Evolutionary conservation across 1,140 invertebrate genomes (phyloP).

Genomic region (Zelostemma sp.): DNA sequence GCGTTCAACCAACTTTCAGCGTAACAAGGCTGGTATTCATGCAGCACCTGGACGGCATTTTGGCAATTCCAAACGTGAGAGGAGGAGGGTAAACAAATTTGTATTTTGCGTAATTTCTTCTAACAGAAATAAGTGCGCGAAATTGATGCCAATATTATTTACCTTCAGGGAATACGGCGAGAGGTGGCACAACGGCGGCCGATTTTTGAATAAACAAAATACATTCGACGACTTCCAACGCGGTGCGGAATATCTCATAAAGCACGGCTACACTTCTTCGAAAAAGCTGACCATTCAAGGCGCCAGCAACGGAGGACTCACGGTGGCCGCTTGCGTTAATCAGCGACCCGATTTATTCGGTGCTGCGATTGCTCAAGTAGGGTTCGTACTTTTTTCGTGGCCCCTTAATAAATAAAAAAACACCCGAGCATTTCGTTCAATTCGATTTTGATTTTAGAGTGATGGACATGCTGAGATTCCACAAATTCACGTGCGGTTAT

Average conservation of each 20-base stretch:
- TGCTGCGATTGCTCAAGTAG: slow-evolving; percentile 91
- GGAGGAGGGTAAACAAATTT: slow-evolving; percentile 86
- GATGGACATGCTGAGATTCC: slow-evolving; percentile 96
- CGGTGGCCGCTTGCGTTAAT: slow-evolving; percentile 93
- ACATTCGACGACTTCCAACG: slow-evolving; percentile 96
- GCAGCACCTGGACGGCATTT: slow-evolving; percentile 88
- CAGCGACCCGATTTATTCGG: slow-evolving; percentile 96
- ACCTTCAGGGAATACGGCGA: slow-evolving; percentile 92
- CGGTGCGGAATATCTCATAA: slow-evolving; percentile 92
- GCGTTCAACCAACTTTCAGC: slow-evolving; percentile 88
- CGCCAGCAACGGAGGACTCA: slow-evolving; percentile 95
- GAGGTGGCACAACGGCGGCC: slow-evolving; percentile 95
- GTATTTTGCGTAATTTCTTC: slow-evolving; percentile 5
- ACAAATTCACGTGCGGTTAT: slow-evolving; percentile 98
- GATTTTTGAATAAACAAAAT: slow-evolving; percentile 96
- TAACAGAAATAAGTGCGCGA: background rate
- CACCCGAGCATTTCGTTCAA: too few species aligned
- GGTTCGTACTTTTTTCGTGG: slow-evolving; percentile 78
- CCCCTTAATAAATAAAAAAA: too few species aligned
- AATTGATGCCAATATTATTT: too few species aligned
- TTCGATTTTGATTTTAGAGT: too few species aligned
- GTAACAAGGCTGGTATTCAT: slow-evolving; percentile 89
- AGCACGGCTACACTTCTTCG: slow-evolving; percentile 83
- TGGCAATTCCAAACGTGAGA: slow-evolving; percentile 94
- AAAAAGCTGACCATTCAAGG: slow-evolving; percentile 90